phyloP scores from a whole-genome alignment of 1,140 invertebrate genomes.

The Watersipora subatra region DNA sequence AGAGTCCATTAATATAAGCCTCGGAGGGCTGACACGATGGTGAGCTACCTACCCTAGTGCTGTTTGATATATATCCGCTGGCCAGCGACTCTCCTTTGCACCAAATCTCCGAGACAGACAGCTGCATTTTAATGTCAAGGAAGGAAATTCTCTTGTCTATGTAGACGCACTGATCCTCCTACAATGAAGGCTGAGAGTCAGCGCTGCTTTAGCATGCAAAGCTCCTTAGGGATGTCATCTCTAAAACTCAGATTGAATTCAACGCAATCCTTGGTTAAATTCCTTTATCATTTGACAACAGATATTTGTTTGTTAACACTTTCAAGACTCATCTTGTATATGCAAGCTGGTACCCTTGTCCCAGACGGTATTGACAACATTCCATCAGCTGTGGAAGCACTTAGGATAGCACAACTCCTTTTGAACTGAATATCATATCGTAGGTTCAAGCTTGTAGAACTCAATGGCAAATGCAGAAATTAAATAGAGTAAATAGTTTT shows the following conservation, averaged over 20 bases:
- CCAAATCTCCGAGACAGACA: conserved; percentile 92
- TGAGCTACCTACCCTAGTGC: conserved; percentile 62
- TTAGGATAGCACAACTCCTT: too few species aligned
- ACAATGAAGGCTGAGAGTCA: conserved; percentile 21
- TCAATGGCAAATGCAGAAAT: too few species aligned
- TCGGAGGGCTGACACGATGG: neutral
- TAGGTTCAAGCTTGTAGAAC: too few species aligned
- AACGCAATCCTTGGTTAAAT: conserved; percentile 4
- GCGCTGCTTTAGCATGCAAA: neutral
- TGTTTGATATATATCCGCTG: conserved; percentile 83
- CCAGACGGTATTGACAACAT: too few species aligned
- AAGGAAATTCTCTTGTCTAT: conserved; percentile 90
- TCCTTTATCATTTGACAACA: conserved; percentile 6
- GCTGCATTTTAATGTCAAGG: conserved; percentile 44
- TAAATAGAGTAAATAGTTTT: too few species aligned
- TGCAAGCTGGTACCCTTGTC: too few species aligned
- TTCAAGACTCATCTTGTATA: too few species aligned
- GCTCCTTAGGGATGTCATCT: neutral
- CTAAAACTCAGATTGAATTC: neutral
- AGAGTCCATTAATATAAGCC: neutral
- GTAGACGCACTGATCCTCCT: conserved; percentile 84
- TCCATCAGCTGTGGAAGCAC: too few species aligned
- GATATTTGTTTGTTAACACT: conserved; percentile 6
- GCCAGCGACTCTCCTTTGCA: conserved; percentile 82
- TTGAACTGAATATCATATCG: too few species aligned